A percentile compares a stretch with the other conserved stretches of the same genome.
Evolutionary conservation across 1,140 invertebrate species (phyloP).

Genomic region (Sarcophaga bullata): DNA sequence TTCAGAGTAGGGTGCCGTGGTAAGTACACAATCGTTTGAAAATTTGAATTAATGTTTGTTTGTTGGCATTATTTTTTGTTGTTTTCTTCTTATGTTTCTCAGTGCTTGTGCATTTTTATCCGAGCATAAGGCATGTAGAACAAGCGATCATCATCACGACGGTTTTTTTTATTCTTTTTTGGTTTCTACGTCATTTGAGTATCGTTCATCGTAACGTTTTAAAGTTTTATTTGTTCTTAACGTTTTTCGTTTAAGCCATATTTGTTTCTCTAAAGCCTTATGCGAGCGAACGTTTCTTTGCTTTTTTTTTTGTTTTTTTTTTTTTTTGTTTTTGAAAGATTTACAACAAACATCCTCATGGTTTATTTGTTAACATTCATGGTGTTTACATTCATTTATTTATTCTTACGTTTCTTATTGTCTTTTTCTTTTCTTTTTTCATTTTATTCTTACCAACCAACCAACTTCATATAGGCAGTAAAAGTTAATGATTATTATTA

Average conservation of each 20-base stretch:
- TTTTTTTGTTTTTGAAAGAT: background rate
- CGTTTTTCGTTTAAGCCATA: background rate
- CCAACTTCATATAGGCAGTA: no score
- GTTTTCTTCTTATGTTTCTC: no score
- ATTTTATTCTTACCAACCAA: background rate
- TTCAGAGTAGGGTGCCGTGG: background rate
- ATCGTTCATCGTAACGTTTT: background rate
- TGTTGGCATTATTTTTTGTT: no score
- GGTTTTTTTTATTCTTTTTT: no score
- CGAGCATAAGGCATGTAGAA: background rate
- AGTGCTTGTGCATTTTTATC: no score
- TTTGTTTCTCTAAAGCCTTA: background rate
- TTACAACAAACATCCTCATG: background rate
- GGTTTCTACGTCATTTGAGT: no score
- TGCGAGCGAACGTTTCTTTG: no score
- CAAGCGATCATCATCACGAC: background rate
- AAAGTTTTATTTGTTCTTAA: background rate
- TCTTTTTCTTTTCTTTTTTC: background rate
- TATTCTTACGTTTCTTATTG: background rate
- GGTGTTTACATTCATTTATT: background rate
- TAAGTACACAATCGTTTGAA: background rate
- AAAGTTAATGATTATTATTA: conserved; percentile 16
- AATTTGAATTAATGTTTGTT: conserved; percentile 16
- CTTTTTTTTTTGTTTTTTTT: no score
- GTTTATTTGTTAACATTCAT: conserved; percentile 9